These are phyloP conservation scores for Sander vitreus DNA, from an alignment of 2,113 vertebrate species.

Conservation along the genomic window DNA sequence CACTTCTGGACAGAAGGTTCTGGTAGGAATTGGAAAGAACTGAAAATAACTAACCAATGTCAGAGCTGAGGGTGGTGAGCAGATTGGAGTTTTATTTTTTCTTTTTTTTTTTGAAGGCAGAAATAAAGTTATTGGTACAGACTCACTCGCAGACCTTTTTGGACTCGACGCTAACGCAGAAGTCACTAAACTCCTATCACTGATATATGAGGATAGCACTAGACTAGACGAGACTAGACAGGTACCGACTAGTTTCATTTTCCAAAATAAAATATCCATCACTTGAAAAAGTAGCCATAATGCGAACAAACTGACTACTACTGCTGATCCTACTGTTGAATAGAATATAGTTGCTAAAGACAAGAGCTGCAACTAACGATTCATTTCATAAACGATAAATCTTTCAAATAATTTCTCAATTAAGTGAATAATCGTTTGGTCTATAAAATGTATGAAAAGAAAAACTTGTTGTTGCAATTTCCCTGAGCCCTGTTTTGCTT, in stretches of 20 bases:
- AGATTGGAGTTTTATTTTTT: background rate
- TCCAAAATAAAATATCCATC: background rate
- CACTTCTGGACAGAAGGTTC: slow-evolving; percentile 37
- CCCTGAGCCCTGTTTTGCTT: background rate
- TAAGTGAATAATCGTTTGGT: background rate
- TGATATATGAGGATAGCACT: background rate
- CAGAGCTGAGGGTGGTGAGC: slow-evolving; percentile 19
- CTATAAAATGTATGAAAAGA: background rate
- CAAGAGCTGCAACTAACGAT: background rate
- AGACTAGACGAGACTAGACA: background rate
- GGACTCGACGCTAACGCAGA: background rate
- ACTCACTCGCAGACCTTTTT: background rate
- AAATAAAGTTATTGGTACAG: background rate
- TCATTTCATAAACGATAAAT: background rate
- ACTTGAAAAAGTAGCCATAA: background rate
- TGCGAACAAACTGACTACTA: background rate
- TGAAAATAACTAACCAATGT: slow-evolving; percentile 33
- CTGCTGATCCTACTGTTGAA: background rate
- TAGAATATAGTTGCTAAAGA: background rate
- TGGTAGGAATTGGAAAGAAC: slow-evolving; percentile 1
- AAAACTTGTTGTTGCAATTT: background rate
- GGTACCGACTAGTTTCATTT: background rate
- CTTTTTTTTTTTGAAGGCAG: background rate
- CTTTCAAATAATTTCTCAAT: background rate
- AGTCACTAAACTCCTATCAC: background rate